Conservation (phyloP, 2,113 vertebrate species). For the Anarrhichthys ocellatus region DNA sequence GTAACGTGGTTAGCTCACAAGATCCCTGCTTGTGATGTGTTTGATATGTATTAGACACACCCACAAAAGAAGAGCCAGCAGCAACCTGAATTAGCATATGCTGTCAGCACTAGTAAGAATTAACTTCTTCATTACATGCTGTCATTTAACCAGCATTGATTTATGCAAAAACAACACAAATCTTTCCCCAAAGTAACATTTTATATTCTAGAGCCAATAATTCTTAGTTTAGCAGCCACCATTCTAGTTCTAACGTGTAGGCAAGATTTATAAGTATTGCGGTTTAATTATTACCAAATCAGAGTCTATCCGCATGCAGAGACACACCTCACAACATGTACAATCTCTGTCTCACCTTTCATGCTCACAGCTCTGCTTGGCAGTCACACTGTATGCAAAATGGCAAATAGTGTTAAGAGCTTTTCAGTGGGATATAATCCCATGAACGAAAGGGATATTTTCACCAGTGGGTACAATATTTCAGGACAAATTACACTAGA, state of each 20-base stretch:
- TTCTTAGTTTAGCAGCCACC: not conserved
- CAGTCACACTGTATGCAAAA: not conserved
- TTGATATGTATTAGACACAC: conserved; percentile 18
- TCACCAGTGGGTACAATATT: conserved; percentile 68
- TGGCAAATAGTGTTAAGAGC: conserved; percentile 60
- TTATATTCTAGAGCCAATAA: not conserved
- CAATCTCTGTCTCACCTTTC: not conserved
- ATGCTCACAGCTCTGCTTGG: not conserved
- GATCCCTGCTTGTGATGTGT: not conserved
- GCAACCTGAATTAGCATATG: not conserved
- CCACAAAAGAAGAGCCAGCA: not conserved
- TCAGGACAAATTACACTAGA: conserved; percentile 69
- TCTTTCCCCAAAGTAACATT: not conserved
- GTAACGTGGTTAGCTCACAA: not conserved
- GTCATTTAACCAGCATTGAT: not conserved
- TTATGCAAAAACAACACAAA: not conserved
- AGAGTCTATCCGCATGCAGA: not conserved
- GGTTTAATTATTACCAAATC: conserved; percentile 50
- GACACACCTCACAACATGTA: not conserved
- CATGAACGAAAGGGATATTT: conserved; percentile 63
- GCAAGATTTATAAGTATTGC: not conserved
- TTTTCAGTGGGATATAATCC: conserved; percentile 67
- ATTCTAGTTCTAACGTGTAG: not conserved
- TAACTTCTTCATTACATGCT: not conserved
- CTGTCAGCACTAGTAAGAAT: not conserved